Evolutionary conservation across 2,113 vertebrate genomes (phyloP).

Genomic region (Paradoxurus hermaphroditus): DNA sequence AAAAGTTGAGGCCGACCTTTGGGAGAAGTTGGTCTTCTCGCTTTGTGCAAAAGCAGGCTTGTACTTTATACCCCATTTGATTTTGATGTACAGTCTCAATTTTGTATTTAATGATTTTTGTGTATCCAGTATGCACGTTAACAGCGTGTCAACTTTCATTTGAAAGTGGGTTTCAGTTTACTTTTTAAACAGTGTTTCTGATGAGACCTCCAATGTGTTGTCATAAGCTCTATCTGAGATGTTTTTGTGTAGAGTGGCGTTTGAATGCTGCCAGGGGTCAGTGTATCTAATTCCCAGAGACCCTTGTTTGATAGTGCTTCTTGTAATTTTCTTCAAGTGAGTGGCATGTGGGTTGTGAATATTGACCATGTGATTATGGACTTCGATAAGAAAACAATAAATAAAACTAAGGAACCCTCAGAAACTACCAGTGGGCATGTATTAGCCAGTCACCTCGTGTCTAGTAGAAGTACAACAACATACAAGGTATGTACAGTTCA

Average conservation of each 20-base stretch:
- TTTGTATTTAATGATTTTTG: constrained; percentile 89
- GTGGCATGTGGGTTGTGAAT: constrained; percentile 91
- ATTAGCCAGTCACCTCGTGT: constrained; percentile 87
- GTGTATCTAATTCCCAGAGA: constrained; percentile 82
- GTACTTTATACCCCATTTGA: constrained; percentile 83
- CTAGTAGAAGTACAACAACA: constrained; percentile 85
- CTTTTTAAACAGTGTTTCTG: constrained; percentile 87
- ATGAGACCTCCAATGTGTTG: constrained; percentile 82
- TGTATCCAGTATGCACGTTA: constrained; percentile 87
- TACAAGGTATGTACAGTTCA: constrained; percentile 86
- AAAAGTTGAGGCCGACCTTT: constrained; percentile 80
- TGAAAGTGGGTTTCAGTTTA: constrained; percentile 85
- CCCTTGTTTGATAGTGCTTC: constrained; percentile 86
- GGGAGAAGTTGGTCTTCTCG: constrained; percentile 82
- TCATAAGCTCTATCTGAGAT: constrained; percentile 82
- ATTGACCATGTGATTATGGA: constrained; percentile 88
- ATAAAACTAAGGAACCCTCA: constrained; percentile 85
- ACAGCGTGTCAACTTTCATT: constrained; percentile 89
- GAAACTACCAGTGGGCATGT: constrained; percentile 89
- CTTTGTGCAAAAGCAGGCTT: constrained; percentile 82
- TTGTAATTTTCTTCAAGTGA: constrained; percentile 90
- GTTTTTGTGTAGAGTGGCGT: constrained; percentile 85
- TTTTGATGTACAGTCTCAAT: constrained; percentile 84
- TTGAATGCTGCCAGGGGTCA: constrained; percentile 87
- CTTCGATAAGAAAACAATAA: constrained; percentile 84